Conservation (phyloP, 2,888 invertebrate genomes). For the Acrobasis suavella region DNA sequence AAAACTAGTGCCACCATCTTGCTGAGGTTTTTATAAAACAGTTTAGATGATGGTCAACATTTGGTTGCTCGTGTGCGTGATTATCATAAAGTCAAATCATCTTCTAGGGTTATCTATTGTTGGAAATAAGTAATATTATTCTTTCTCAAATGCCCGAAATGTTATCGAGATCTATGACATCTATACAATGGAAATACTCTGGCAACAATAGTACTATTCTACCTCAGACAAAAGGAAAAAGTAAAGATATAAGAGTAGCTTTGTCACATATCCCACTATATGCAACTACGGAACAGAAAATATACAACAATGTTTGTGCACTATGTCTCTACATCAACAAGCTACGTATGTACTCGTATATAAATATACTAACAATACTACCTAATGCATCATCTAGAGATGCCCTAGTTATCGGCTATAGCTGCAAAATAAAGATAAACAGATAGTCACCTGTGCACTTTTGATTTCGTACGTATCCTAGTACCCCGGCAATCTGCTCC, state of each 20-base stretch:
- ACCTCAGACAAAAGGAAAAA: neutral
- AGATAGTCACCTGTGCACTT: conserved; percentile 55
- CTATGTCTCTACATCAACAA: neutral
- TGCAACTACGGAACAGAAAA: no score
- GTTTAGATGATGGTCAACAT: no score
- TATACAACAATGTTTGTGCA: neutral
- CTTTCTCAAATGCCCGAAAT: no score
- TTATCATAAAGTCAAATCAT: no score
- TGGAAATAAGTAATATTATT: no score
- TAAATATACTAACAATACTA: conserved; percentile 19
- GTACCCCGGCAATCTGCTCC: conserved; percentile 46
- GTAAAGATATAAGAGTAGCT: neutral
- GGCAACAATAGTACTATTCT: neutral
- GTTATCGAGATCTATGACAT: no score
- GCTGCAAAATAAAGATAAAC: conserved; percentile 34
- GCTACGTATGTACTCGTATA: neutral
- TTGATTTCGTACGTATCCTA: conserved; percentile 58
- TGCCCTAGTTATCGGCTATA: conserved; percentile 22
- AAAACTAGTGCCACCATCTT: no score
- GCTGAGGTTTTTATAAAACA: no score
- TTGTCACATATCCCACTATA: neutral
- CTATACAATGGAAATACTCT: no score
- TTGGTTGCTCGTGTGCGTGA: no score
- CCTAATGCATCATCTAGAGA: conserved; percentile 29
- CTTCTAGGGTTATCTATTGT: no score